Conservation (phyloP, 2,797 vertebrate species). For the Pagetopsis macropterus region DNA sequence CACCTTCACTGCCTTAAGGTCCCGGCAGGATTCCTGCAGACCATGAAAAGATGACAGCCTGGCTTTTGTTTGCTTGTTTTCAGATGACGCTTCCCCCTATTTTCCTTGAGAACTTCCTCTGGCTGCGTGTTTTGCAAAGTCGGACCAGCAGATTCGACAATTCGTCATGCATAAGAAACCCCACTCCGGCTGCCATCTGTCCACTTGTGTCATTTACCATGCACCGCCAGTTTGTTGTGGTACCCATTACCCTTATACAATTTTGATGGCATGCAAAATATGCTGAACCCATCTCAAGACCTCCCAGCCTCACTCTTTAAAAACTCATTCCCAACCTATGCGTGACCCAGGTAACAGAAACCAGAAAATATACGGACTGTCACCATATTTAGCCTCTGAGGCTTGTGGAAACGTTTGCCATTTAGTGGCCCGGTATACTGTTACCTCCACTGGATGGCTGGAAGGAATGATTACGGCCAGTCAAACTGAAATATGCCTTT, state of each 20-base stretch:
- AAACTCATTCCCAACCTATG: constrained; percentile 57
- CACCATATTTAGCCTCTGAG: constrained; percentile 47
- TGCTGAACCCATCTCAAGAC: constrained; percentile 55
- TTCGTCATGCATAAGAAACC: constrained; percentile 80
- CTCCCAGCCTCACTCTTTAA: constrained; percentile 45
- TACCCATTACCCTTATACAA: constrained; percentile 54
- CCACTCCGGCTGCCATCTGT: constrained; percentile 80
- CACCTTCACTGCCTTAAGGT: constrained; percentile 60
- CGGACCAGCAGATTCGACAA: constrained; percentile 74
- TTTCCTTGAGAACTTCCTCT: constrained; percentile 66
- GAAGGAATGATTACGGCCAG: constrained; percentile 59
- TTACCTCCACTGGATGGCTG: constrained; percentile 52
- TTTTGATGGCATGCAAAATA: constrained; percentile 70
- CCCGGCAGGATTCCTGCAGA: constrained; percentile 33
- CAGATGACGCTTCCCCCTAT: constrained; percentile 44
- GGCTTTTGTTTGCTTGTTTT: constrained; percentile 65
- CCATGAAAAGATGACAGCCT: constrained; percentile 52
- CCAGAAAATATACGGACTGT: constrained; percentile 62
- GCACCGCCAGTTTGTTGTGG: constrained; percentile 67
- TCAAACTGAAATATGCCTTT: constrained; percentile 63
- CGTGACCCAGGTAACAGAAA: constrained; percentile 68
- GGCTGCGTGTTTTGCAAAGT: constrained; percentile 54
- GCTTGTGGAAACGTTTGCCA: constrained; percentile 50
- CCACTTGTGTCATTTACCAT: constrained; percentile 67
- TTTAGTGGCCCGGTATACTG: constrained; percentile 55